These are phyloP conservation scores for Lophochroa leadbeateri DNA, from an alignment of 2,113 vertebrate genomes.

Conservation along the genomic window DNA sequence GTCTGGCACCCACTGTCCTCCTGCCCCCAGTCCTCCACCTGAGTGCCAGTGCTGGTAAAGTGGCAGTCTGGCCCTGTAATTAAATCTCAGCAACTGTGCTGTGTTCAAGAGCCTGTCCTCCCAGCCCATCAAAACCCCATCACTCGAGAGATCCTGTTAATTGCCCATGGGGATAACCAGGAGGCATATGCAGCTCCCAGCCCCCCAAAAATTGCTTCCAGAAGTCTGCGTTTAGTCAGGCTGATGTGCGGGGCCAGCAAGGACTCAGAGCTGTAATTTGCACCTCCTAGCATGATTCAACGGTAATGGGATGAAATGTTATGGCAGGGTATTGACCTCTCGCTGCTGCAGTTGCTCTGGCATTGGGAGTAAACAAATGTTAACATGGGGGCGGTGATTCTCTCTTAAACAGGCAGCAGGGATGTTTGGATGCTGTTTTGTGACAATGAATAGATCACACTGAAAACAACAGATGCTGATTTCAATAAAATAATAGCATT, in stretches of 20 bases:
- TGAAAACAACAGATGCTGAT: conserved; percentile 65
- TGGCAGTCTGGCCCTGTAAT: not conserved
- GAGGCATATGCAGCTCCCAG: not conserved
- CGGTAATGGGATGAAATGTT: not conserved
- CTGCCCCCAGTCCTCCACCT: not conserved
- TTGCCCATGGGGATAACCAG: not conserved
- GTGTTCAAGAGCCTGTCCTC: not conserved
- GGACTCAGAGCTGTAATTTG: not conserved
- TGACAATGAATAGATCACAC: conserved; percentile 27
- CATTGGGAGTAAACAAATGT: not conserved
- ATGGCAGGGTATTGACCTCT: not conserved
- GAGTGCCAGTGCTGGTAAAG: not conserved
- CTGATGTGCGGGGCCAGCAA: not conserved
- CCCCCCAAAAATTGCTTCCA: not conserved
- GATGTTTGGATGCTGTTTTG: not conserved
- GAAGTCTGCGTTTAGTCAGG: not conserved
- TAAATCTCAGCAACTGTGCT: not conserved
- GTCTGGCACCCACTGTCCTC: not conserved
- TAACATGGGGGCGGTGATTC: not conserved
- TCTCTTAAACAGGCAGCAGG: not conserved
- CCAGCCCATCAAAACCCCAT: not conserved
- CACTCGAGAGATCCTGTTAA: not conserved
- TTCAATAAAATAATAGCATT: conserved; percentile 57
- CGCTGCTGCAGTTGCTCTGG: not conserved
- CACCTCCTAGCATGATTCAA: not conserved